A percentile compares a stretch with the other conserved stretches of the same genome.
phyloP scores from a whole-genome alignment of 1,140 invertebrate genomes.

The Hypothenemus hampei region DNA sequence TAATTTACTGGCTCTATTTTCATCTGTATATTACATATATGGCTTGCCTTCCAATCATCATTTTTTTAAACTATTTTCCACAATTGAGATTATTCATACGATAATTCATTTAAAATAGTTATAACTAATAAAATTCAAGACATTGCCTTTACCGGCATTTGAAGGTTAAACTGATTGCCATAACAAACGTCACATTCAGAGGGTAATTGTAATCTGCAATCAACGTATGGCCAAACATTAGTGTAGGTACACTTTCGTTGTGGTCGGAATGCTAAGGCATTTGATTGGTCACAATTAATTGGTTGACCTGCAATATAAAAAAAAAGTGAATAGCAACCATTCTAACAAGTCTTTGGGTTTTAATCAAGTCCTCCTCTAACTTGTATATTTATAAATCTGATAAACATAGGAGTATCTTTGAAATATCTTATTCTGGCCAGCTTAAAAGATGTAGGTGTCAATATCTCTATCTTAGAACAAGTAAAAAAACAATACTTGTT shows the following conservation, averaged over 20 bases:
- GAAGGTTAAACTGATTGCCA: conserved; percentile 30
- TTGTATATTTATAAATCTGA: neutral
- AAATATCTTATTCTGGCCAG: neutral
- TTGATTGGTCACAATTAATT: conserved; percentile 34
- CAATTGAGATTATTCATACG: neutral
- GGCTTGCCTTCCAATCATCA: too few species aligned
- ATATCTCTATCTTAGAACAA: too few species aligned
- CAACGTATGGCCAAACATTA: conserved; percentile 41
- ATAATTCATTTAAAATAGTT: neutral
- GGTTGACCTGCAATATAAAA: conserved; percentile 3
- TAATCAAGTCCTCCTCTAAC: too few species aligned
- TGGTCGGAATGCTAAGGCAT: conserved; percentile 42
- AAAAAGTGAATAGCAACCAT: too few species aligned
- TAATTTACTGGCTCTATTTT: neutral
- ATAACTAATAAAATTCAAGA: too few species aligned
- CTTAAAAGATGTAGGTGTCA: neutral
- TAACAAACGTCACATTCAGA: conserved; percentile 39
- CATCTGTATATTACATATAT: neutral
- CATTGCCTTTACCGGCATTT: conserved; percentile 9
- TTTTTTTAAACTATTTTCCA: neutral
- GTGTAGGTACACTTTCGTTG: conserved; percentile 39
- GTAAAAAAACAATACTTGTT: too few species aligned
- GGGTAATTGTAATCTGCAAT: conserved; percentile 31
- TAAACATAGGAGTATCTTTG: neutral
- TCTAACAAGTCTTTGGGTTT: too few species aligned